These are phyloP conservation scores for Epistrophe eligans DNA, from an alignment of 2,888 invertebrate species.

Conservation along the genomic window DNA sequence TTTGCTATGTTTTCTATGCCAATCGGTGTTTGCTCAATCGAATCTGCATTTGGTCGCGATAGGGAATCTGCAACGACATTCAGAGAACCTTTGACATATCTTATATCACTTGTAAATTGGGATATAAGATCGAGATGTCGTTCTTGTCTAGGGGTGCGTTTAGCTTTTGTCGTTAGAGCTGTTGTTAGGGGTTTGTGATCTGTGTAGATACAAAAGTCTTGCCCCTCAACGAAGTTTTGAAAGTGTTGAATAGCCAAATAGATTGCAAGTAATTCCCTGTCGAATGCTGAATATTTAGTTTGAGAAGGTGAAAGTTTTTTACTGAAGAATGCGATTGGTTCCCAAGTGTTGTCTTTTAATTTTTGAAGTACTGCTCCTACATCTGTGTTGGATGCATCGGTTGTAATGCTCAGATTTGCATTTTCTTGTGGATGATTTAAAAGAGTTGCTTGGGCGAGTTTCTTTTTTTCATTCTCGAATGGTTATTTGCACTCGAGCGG, in stretches of 20 bases:
- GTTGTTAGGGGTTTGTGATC: too few relatives aligned
- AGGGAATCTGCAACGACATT: slow-evolving; percentile 1
- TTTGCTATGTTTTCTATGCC: slow-evolving; percentile 5
- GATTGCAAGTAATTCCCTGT: neutral
- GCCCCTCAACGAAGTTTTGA: neutral
- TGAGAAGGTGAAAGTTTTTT: too few relatives aligned
- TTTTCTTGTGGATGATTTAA: slow-evolving; percentile 8
- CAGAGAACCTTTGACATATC: neutral
- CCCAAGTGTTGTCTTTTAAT: neutral
- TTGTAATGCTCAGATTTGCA: slow-evolving; percentile 6
- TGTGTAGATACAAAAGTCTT: neutral
- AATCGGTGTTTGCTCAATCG: neutral
- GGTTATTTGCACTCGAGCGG: neutral
- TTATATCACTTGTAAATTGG: neutral
- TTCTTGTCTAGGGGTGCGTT: too few relatives aligned
- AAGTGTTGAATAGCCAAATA: slow-evolving; percentile 6
- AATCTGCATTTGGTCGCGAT: neutral
- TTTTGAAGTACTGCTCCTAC: too few relatives aligned
- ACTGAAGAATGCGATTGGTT: neutral
- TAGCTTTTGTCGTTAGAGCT: too few relatives aligned
- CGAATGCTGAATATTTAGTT: too few relatives aligned
- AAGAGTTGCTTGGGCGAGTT: slow-evolving; percentile 5
- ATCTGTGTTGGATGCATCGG: slow-evolving; percentile 18
- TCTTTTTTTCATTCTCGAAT: neutral
- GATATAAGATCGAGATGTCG: too few relatives aligned